Evolutionary conservation across 1,140 invertebrate genomes (phyloP), one percentile per base, ranked within the genome.

Genomic region (Alviniconcha marisindica): DNA sequence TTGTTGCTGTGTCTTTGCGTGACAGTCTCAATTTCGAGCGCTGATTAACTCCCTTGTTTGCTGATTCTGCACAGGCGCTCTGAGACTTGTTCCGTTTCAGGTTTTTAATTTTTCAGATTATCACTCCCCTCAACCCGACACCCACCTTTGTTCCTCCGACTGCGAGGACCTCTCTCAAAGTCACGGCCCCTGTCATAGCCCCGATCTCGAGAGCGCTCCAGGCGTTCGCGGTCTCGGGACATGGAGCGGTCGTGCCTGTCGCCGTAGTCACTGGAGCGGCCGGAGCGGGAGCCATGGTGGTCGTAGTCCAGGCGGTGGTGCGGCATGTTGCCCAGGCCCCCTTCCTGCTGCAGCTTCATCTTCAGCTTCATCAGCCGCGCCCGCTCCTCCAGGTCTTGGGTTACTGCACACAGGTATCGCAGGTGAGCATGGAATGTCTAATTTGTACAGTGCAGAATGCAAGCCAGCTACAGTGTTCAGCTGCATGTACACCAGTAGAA

Each of bases 341-440:
- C 82, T 38, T 89, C 85, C 33, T 88, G 84, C 79, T 91, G 89
- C 69, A 90, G 89, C 76, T 95, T 94, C 94, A 95, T 96, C 90
- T 95, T 95, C 81, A 95, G 94, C 85, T 95, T 96, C 87, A 96
- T 95, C 85, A 95, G 95, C 80, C 95, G 95, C 33, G 96, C 94
- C 90, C 97, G 94, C 92, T 98, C 97, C 90, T 98, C 97, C 80
- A 98, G 94, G 91, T 98, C 97, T 94, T 97, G 95, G 0, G 93
- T 92, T 48, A 92, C 91, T 93, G 83, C 56, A 38, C 10, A 60
- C 15, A 60, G n/a, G n/a, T n/a, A n/a, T n/a, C n/a, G n/a, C n/a
- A n/a, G n/a, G n/a, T n/a, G n/a, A n/a, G n/a, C n/a, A n/a, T n/a
- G n/a, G n/a, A n/a, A n/a, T n/a, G n/a, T n/a, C n/a, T n/a, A n/a